Percentiles rank a stretch among this genome's conserved stretches.
These are phyloP conservation scores for Coregonus suidteri DNA, from an alignment of 2,797 vertebrate species.

Conservation along the genomic window DNA sequence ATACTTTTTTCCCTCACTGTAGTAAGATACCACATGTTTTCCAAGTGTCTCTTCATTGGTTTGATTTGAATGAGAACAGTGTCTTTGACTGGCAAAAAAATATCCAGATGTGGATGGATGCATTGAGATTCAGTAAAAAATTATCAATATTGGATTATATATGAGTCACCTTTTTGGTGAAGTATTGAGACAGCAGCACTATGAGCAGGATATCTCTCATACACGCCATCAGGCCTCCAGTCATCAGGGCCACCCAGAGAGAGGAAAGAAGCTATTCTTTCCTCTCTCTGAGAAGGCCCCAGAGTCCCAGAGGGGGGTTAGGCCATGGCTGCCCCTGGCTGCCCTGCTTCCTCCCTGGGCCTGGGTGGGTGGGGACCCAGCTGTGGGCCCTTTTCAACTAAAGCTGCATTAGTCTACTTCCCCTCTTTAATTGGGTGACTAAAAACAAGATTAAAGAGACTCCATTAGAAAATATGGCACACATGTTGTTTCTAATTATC, in stretches of 20 bases:
- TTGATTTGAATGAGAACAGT: too few species aligned
- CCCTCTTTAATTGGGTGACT: conserved; percentile 55
- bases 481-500: conserved; percentile 59
- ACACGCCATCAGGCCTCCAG: neutral
- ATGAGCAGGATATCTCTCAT: neutral
- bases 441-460: conserved; percentile 57
- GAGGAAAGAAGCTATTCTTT: neutral
- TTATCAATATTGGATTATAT: neutral
- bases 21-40: too few species aligned
- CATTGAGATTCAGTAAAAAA: neutral
- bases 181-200: neutral
- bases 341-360: conserved; percentile 4
- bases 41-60: neutral
- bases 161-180: neutral
- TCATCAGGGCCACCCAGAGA: neutral
- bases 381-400: conserved; percentile 24
- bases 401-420: conserved; percentile 42
- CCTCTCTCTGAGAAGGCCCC: too few species aligned
- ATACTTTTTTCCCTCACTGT: too few species aligned
- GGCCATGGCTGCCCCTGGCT: neutral
- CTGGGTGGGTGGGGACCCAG: conserved; percentile 14
- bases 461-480: conserved; percentile 44
- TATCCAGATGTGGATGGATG: neutral
- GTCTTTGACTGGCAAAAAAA: neutral
- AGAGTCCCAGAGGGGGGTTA: neutral